Base-by-base conservation (phyloP, 2,113 vertebrate species). In the Regulus satrapa region DNA sequence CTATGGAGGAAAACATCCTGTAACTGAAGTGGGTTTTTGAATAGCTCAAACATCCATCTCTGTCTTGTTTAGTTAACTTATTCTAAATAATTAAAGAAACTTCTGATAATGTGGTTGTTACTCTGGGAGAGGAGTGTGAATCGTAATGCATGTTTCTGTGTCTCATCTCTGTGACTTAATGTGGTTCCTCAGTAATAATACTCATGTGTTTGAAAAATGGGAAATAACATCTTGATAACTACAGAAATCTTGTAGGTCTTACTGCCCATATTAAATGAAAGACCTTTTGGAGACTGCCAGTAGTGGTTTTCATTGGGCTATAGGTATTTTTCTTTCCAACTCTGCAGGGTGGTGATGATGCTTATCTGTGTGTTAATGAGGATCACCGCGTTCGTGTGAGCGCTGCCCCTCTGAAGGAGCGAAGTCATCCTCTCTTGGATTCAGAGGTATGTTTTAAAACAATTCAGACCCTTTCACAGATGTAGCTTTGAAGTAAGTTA, bases 301-400 rank as follows among this genome's bases (percentile, higher is more conserved):
- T 51, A 24, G 31, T 28, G 14, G 1, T 48, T 78, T 89, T 85
- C 69, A 28, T 62, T 80, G 23, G n/a, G 12, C 34, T 83, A 12
- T 58, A 54, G 80, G 24, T 76, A 29, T 7, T 10, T 61, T n/a
- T 61, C 17, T 64, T 76, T 85, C 63, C 8, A 88, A 76, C 59
- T 75, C 90, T 96, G 24, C 74, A 99, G 99, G 98, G 98, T 59
- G 97, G 97, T 31, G 99, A 99, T 96, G 99, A 99, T 51, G 96
- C 98, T 1, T 99, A 99, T 85, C 6, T 99, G 36, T 99, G 99
- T 68, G 31, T 99, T 75, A 96, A 29, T 40, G 95, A 97, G 45
- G 94, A 89, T 45, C 96, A 97, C 62, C 68, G 0, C 0, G 84
- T 99, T 71, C 81, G 71, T 1, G 94, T 99, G 64, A 97, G 94